These are phyloP conservation scores for Noctua janthina DNA, from an alignment of 2,888 invertebrate species.

Conservation along the genomic window DNA sequence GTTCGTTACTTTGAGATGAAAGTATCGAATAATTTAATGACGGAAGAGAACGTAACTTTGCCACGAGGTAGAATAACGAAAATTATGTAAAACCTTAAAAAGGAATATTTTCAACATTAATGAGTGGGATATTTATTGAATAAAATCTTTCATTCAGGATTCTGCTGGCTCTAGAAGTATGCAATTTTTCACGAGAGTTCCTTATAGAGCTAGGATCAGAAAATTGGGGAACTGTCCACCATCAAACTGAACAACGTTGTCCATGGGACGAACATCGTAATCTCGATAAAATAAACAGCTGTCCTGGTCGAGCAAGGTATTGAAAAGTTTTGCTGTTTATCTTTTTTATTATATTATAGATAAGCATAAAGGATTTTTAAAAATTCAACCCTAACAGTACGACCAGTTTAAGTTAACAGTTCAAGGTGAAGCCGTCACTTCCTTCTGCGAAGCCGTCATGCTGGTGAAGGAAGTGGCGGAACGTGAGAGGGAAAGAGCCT, in stretches of 20 bases:
- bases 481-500: no score
- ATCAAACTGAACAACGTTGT: not conserved
- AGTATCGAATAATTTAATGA: constrained; percentile 13
- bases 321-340: no score
- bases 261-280: not conserved
- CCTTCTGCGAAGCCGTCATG: no score
- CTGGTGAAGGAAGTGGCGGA: no score
- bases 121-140: not conserved
- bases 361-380: not conserved
- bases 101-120: not conserved
- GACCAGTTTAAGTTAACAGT: not conserved
- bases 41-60: not conserved
- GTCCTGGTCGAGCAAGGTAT: no score
- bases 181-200: not conserved
- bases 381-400: not conserved
- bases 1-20: constrained; percentile 10
- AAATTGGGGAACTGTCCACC: not conserved
- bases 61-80: not conserved
- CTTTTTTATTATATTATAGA: no score
- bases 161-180: not conserved
- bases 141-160: not conserved
- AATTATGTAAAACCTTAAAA: not conserved
- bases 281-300: no score
- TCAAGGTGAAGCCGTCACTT: not conserved
- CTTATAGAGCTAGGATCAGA: not conserved